Evolutionary conservation across 1,140 invertebrate species (phyloP).

Genomic region (Daktulosphaira vitifoliae): DNA sequence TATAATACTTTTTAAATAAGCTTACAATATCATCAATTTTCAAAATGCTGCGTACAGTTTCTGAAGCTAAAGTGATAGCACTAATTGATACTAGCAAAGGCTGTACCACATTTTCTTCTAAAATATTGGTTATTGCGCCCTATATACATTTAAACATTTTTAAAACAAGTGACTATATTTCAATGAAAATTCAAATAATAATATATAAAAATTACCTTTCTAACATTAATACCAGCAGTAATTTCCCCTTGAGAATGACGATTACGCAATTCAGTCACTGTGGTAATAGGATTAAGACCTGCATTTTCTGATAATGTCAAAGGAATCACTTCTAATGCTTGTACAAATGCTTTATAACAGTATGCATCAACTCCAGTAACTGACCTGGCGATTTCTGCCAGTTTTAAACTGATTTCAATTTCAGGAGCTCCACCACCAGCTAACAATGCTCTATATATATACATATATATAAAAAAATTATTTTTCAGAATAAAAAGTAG

Average conservation of each 20-base stretch:
- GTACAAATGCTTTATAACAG: slow-evolving; percentile 88
- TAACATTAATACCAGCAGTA: slow-evolving; percentile 90
- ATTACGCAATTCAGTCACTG: slow-evolving; percentile 93
- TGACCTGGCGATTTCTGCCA: slow-evolving; percentile 74
- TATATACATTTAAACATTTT: slow-evolving; percentile 38
- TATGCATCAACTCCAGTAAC: slow-evolving; percentile 89
- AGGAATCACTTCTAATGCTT: slow-evolving; percentile 94
- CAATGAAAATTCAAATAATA: background rate
- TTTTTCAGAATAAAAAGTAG: background rate
- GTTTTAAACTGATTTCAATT: slow-evolving; percentile 78
- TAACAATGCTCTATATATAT: slow-evolving; percentile 59
- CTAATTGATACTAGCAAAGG: slow-evolving; percentile 90
- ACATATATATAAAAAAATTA: background rate
- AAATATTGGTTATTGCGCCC: slow-evolving; percentile 91
- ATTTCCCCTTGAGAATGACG: slow-evolving; percentile 77
- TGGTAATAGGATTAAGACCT: slow-evolving; percentile 93
- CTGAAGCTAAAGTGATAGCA: slow-evolving; percentile 88
- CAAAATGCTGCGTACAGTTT: slow-evolving; percentile 94
- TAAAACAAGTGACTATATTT: background rate
- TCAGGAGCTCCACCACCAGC: slow-evolving; percentile 96
- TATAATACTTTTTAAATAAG: too few relatives aligned
- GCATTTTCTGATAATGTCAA: slow-evolving; percentile 99
- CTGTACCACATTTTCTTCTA: slow-evolving; percentile 96
- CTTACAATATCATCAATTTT: slow-evolving; percentile 98
- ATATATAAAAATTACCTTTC: slow-evolving; percentile 49